phyloP scores from a whole-genome alignment of 1,140 invertebrate genomes.

The Leptopilina clavipes region DNA sequence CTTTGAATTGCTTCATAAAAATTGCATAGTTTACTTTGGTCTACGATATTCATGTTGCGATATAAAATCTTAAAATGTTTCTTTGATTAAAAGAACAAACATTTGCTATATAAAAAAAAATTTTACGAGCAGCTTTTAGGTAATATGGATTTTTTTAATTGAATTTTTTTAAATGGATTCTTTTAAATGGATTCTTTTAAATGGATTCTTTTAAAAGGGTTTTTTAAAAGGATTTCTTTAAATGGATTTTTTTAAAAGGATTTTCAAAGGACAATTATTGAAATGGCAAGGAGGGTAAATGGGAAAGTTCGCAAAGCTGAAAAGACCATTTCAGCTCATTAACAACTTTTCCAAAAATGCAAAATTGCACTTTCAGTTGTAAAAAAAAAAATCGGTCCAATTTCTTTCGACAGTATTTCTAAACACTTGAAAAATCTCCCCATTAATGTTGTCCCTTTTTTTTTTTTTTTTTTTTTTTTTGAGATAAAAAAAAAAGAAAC shows the following conservation, averaged over 20 bases:
- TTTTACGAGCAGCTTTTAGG: background rate
- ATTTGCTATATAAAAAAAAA: background rate
- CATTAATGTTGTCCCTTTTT: too few species aligned
- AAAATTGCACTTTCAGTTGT: background rate
- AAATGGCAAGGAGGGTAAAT: background rate
- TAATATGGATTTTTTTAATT: background rate
- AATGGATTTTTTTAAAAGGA: background rate
- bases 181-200: background rate
- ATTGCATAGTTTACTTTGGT: background rate
- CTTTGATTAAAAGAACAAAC: conserved; percentile 11
- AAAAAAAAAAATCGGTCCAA: too few species aligned
- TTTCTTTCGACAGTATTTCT: background rate
- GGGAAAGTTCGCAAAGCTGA: background rate
- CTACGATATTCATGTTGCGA: background rate
- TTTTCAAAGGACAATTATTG: background rate
- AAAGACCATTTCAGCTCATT: background rate
- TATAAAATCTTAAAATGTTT: conserved; percentile 10
- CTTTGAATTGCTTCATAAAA: background rate
- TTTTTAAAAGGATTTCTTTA: background rate
- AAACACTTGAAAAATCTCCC: background rate
- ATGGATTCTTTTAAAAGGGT: background rate
- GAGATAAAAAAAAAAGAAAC: background rate
- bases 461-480: too few species aligned
- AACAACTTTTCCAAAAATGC: background rate
- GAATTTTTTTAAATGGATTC: background rate